Percentiles rank a stretch among this genome's conserved stretches.
phyloP scores from a whole-genome alignment of 2,888 invertebrate species.

The Corbicula japonica region DNA sequence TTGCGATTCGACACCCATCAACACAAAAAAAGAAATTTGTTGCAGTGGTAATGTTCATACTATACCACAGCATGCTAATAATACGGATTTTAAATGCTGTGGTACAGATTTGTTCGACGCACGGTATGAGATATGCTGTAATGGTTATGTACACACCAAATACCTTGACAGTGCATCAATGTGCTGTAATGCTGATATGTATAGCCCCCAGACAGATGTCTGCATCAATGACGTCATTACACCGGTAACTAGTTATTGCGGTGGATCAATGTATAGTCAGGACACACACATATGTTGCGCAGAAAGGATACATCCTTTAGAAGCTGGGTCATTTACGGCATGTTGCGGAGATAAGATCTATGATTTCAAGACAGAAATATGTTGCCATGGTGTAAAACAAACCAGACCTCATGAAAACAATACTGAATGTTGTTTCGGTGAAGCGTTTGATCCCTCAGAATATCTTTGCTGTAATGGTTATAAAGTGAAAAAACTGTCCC shows the following conservation, averaged over 20 bases:
- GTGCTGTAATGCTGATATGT: background rate
- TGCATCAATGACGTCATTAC: background rate
- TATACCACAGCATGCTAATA: background rate
- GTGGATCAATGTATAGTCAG: background rate
- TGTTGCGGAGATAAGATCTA: slow-evolving; percentile 30
- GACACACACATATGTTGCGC: slow-evolving; percentile 3
- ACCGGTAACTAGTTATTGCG: background rate
- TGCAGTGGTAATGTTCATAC: slow-evolving; percentile 16
- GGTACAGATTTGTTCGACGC: slow-evolving; percentile 18
- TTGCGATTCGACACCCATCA: slow-evolving; percentile 18
- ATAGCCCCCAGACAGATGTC: background rate
- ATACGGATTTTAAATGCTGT: slow-evolving; percentile 23
- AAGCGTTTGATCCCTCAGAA: slow-evolving; percentile 14
- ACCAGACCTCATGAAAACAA: background rate
- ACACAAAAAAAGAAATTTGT: slow-evolving; percentile 32
- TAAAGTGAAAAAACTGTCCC: slow-evolving; percentile 7
- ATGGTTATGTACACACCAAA: slow-evolving; percentile 1
- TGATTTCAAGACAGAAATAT: slow-evolving; percentile 25
- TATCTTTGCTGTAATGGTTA: slow-evolving; percentile 42
- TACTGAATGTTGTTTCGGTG: slow-evolving; percentile 27
- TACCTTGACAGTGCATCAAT: background rate
- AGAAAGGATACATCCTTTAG: background rate
- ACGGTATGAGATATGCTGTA: slow-evolving; percentile 28
- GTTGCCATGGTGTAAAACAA: slow-evolving; percentile 25
- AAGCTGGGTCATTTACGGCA: background rate